Base-by-base conservation (phyloP, 2,113 vertebrate genomes). In the Ochotona princeps region DNA sequence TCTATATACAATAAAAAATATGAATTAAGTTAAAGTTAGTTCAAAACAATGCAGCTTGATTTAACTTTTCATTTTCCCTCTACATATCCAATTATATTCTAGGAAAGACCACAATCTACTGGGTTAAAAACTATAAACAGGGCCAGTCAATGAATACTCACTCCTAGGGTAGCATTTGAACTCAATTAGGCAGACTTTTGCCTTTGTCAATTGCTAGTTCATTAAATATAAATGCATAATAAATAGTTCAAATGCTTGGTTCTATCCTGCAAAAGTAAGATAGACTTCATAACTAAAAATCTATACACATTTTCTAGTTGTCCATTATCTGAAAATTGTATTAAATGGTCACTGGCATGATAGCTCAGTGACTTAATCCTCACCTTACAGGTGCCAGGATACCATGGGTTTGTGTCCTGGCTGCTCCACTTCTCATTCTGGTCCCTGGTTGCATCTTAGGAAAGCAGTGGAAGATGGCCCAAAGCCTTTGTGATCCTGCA, bases 261-360 rank as follows among this genome's bases (percentile, higher is more conserved):
- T 57, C 65, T 93, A 78, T 57, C 76, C 44, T 89, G 54, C 69
- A 85, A 8, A 92, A 60, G 12, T 66, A 81, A 63, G 57, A 76
- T n/a, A 70, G 18, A 57, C 9, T 38, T 67, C 66, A 92, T 35
- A 79, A 70, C 83, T 86, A 38, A 63, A 78, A 91, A 76, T 74
- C 11, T 6, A 78, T 70, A 57, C 92, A 6, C 11, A 76, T 66
- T 81, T 86, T 90, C 66, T 80, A 54, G 30, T 85, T 89, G 25
- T 30, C 35, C 75, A 18, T 60, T 91, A 10, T 86, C 83, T 69
- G 69, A 89, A 94, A 93, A 84, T 74, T 76, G 74, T 87, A 92
- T 44, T 44, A 3, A 44, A 44, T 44, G 38, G 38, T 44, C 38
- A 3, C 38, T 44, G 38, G 38, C 38, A 44, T 44, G 38, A 44